Conservation (phyloP, 1,140 invertebrate genomes). For the Procambarus clarkii region DNA sequence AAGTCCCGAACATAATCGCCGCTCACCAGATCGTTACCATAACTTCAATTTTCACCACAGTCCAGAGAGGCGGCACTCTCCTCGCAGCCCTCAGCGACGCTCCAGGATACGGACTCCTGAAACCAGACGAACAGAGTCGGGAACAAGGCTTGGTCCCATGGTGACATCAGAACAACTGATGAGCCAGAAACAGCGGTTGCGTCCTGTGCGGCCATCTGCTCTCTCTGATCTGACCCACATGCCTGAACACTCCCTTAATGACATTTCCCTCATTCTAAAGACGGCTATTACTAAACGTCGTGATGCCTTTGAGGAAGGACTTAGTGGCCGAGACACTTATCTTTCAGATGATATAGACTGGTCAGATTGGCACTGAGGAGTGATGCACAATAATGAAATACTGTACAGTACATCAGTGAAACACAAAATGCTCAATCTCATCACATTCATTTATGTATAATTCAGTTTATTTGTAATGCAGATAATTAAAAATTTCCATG, state of each 20-base stretch:
- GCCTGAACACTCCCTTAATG: slow-evolving; percentile 69
- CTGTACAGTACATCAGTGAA: no score
- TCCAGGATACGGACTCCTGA: slow-evolving; percentile 11
- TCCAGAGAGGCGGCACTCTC: slow-evolving; percentile 25
- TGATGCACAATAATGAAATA: not conserved
- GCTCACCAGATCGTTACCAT: slow-evolving; percentile 15
- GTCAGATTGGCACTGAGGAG: slow-evolving; percentile 65
- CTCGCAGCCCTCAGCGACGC: slow-evolving; percentile 46
- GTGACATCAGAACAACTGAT: slow-evolving; percentile 69
- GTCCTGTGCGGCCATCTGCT: slow-evolving; percentile 67
- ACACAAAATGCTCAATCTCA: not conserved
- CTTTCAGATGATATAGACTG: slow-evolving; percentile 59
- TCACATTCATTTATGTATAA: not conserved
- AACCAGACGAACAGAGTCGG: slow-evolving; percentile 22
- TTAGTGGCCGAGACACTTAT: slow-evolving; percentile 59
- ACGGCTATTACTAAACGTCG: slow-evolving; percentile 65
- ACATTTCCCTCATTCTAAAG: slow-evolving; percentile 68
- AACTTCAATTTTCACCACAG: slow-evolving; percentile 41
- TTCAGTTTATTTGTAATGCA: no score
- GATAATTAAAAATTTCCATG: no score
- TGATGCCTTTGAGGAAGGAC: slow-evolving; percentile 61
- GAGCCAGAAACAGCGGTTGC: slow-evolving; percentile 68
- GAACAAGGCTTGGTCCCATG: slow-evolving; percentile 36
- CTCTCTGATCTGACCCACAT: slow-evolving; percentile 65
- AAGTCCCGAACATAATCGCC: not conserved